A percentile compares a stretch with the other conserved stretches of the same genome.
Evolutionary conservation across 2,888 invertebrate genomes (phyloP).

Genomic region (Rhingia campestris): DNA sequence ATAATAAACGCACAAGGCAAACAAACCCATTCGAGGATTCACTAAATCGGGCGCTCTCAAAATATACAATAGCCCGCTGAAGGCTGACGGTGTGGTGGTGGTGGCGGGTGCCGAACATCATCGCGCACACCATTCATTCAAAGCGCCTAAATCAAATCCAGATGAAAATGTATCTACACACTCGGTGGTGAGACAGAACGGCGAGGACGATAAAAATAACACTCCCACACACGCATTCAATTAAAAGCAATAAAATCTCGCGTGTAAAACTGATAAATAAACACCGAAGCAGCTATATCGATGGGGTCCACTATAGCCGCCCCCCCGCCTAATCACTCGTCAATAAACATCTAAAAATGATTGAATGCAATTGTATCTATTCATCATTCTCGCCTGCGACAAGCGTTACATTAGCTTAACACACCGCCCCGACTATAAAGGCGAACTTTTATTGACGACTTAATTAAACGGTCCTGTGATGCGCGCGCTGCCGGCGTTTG

Average conservation of each 20-base stretch:
- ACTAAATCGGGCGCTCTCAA: constrained; percentile 5
- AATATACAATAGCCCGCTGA: constrained; percentile 1
- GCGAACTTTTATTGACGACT: constrained; percentile 72
- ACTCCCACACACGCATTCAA: constrained; percentile 73
- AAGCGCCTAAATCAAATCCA: constrained; percentile 63
- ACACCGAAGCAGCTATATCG: constrained; percentile 19
- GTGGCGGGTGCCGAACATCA: constrained; percentile 9
- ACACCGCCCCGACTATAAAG: constrained; percentile 34
- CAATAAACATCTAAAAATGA: constrained; percentile 70
- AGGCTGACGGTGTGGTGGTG: too few species aligned
- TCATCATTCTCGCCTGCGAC: constrained; percentile 36
- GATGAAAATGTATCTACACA: constrained; percentile 53
- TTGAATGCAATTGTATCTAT: constrained; percentile 71
- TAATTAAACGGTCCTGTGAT: constrained; percentile 66
- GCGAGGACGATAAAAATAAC: constrained; percentile 64
- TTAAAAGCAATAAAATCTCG: constrained; percentile 72
- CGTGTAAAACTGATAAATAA: constrained; percentile 73
- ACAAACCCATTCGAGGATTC: constrained; percentile 43
- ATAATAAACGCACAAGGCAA: constrained; percentile 70
- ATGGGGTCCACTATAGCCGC: too few species aligned
- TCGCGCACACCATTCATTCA: constrained; percentile 19
- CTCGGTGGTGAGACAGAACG: background rate
- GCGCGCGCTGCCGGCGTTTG: constrained; percentile 46
- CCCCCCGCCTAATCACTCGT: constrained; percentile 43
- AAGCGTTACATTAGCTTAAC: constrained; percentile 39